phyloP scores from a whole-genome alignment of 2,888 invertebrate species.

The Hipparchia semele region DNA sequence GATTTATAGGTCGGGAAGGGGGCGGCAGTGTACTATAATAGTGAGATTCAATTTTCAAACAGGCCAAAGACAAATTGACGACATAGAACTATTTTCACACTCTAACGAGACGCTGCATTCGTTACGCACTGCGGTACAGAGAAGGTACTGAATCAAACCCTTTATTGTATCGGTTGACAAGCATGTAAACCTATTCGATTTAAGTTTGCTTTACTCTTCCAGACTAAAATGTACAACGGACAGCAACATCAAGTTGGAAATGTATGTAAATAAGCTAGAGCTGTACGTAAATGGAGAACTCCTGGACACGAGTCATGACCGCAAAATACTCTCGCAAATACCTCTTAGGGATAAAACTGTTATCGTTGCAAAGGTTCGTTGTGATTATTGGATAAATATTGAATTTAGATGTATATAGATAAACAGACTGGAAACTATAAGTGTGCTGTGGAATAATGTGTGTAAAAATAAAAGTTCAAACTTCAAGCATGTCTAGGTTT shows the following conservation, averaged over 20 bases:
- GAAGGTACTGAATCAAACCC: slow-evolving; percentile 67
- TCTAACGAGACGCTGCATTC: slow-evolving; percentile 96
- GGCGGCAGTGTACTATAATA: slow-evolving; percentile 93
- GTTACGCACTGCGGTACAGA: slow-evolving; percentile 89
- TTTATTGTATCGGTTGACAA: slow-evolving; percentile 21
- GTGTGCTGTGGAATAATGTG: too few relatives aligned
- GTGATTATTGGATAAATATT: not conserved
- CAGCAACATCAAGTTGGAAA: slow-evolving; percentile 92
- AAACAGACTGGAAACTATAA: too few relatives aligned
- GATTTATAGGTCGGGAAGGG: slow-evolving; percentile 94
- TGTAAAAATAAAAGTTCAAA: too few relatives aligned
- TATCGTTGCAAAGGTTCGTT: slow-evolving; percentile 75
- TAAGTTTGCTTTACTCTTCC: slow-evolving; percentile 48
- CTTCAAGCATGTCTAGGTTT: too few relatives aligned
- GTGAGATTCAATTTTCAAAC: slow-evolving; percentile 91
- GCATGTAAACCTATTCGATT: slow-evolving; percentile 18
- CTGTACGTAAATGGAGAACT: slow-evolving; percentile 94
- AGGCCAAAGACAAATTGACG: slow-evolving; percentile 94
- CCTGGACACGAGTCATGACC: slow-evolving; percentile 93
- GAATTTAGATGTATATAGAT: too few relatives aligned
- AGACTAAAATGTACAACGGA: slow-evolving; percentile 76
- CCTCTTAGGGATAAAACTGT: slow-evolving; percentile 95
- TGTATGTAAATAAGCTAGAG: slow-evolving; percentile 96
- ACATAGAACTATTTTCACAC: slow-evolving; percentile 96
- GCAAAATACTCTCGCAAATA: slow-evolving; percentile 93